Evolutionary conservation across 1,140 invertebrate species (phyloP).

Genomic region (Melitaea cinxia): DNA sequence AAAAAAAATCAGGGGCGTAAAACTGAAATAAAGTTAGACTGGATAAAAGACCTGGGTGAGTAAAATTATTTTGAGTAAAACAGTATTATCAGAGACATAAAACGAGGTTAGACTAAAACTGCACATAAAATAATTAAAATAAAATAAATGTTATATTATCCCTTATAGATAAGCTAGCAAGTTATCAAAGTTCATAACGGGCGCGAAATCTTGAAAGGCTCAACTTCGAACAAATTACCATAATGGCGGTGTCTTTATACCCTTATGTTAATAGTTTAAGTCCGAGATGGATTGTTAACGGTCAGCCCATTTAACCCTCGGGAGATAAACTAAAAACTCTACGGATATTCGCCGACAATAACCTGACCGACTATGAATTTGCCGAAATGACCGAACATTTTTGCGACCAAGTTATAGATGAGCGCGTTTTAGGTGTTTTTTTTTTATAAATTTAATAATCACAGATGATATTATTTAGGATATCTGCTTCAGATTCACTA

Average conservation of each 20-base stretch:
- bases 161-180: neutral
- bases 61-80: too few species aligned
- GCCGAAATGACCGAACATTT: constrained; percentile 42
- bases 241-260: constrained; percentile 18
- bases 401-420: constrained; percentile 14
- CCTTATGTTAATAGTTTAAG: constrained; percentile 53
- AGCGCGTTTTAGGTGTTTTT: constrained; percentile 1
- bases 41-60: too few species aligned
- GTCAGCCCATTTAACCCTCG: constrained; percentile 37
- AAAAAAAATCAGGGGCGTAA: too few species aligned
- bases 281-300: constrained; percentile 43
- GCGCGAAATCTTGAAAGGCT: neutral
- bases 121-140: too few species aligned
- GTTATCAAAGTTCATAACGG: constrained; percentile 6
- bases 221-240: constrained; percentile 17
- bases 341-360: constrained; percentile 50
- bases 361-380: constrained; percentile 56
- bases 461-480: too few species aligned
- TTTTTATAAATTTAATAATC: neutral
- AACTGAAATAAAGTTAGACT: too few species aligned
- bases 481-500: too few species aligned
- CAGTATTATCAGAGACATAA: too few species aligned
- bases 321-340: constrained; percentile 61
- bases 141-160: neutral
- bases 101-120: too few species aligned